phyloP scores from a whole-genome alignment of 2,888 invertebrate genomes.

The Tricholauxania praeusta region DNA sequence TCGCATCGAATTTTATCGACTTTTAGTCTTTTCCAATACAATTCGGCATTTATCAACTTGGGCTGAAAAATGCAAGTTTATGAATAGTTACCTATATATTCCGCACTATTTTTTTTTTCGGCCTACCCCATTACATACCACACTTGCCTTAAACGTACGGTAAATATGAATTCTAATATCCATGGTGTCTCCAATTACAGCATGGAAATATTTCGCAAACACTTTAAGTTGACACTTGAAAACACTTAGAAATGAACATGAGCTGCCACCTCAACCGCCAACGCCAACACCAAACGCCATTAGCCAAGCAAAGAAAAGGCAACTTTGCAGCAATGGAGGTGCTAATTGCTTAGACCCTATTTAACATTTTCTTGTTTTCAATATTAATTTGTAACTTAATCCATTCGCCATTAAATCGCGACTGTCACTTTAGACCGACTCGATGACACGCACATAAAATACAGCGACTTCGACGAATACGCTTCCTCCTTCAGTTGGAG shows the following conservation, averaged over 20 bases:
- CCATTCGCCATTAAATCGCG: constrained; percentile 64
- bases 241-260: not conserved
- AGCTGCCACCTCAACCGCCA: not conserved
- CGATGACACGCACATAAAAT: constrained; percentile 65
- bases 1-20: too few relatives aligned
- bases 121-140: too few relatives aligned
- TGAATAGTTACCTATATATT: too few relatives aligned
- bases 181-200: too few relatives aligned
- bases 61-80: too few relatives aligned
- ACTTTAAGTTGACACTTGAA: not conserved
- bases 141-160: too few relatives aligned
- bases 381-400: constrained; percentile 62
- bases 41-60: too few relatives aligned
- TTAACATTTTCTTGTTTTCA: constrained; percentile 39
- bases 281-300: not conserved
- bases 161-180: too few relatives aligned
- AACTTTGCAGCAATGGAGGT: constrained; percentile 11
- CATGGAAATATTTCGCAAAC: not conserved
- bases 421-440: constrained; percentile 66
- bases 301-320: not conserved
- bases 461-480: constrained; percentile 30
- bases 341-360: constrained; percentile 29
- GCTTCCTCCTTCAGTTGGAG: not conserved
- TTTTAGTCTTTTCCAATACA: too few relatives aligned
- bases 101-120: too few relatives aligned